Evolutionary conservation across 2,888 invertebrate genomes (phyloP).

Genomic region (Coenonympha glycerion): DNA sequence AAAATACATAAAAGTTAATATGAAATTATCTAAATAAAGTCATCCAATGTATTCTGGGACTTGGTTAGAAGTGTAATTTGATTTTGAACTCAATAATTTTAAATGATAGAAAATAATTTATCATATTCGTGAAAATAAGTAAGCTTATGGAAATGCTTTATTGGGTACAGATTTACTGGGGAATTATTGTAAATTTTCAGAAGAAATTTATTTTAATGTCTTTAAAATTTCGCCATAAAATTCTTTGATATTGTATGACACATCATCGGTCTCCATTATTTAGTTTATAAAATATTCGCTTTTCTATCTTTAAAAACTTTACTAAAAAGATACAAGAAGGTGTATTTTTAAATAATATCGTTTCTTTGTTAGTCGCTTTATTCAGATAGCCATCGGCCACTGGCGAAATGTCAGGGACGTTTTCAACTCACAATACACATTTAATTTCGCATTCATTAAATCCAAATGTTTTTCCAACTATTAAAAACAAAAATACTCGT

Average conservation of each 20-base stretch:
- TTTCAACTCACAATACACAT: constrained; percentile 6
- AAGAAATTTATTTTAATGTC: too few relatives aligned
- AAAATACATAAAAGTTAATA: background rate
- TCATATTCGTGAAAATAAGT: too few relatives aligned
- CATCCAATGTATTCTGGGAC: too few relatives aligned
- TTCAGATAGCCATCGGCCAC: constrained; percentile 5
- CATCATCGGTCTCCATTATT: too few relatives aligned
- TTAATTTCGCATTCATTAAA: constrained; percentile 5
- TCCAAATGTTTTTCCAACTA: background rate
- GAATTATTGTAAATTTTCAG: too few relatives aligned
- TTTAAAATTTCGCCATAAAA: too few relatives aligned
- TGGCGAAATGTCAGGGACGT: constrained; percentile 5
- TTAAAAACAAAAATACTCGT: background rate
- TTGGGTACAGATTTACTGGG: too few relatives aligned
- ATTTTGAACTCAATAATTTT: too few relatives aligned
- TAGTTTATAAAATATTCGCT: background rate
- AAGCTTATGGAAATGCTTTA: too few relatives aligned
- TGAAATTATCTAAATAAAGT: background rate
- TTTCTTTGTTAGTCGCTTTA: background rate
- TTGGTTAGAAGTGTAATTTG: too few relatives aligned
- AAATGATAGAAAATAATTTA: too few relatives aligned
- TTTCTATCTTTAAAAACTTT: background rate
- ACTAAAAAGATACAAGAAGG: background rate
- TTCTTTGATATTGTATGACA: too few relatives aligned
- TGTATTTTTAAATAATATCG: background rate